Evolutionary conservation across 2,797 vertebrate species (phyloP).

Genomic region (Diplodus puntazzo): DNA sequence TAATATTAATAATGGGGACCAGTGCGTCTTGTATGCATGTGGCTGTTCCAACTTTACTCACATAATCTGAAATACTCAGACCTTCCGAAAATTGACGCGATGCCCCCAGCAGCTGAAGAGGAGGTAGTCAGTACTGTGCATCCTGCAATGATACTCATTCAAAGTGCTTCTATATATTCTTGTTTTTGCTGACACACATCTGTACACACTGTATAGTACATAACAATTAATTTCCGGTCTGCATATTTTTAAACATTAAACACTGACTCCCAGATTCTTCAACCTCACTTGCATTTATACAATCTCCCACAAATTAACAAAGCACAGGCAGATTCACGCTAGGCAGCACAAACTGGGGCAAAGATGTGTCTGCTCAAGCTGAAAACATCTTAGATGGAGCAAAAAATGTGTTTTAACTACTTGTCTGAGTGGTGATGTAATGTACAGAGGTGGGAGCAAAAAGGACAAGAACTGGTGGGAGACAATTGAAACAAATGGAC

Average conservation of each 20-base stretch:
- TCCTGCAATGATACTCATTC: not conserved
- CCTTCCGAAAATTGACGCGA: too few relatives aligned
- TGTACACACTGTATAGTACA: not conserved
- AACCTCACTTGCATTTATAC: not conserved
- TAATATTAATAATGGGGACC: too few relatives aligned
- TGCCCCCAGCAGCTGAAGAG: too few relatives aligned
- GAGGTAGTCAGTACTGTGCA: too few relatives aligned
- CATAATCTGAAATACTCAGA: too few relatives aligned
- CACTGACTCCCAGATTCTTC: not conserved
- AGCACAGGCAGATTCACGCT: not conserved
- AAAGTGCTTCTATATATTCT: not conserved
- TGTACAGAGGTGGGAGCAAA: not conserved
- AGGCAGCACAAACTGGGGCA: not conserved
- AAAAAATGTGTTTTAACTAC: not conserved
- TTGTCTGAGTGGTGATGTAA: not conserved
- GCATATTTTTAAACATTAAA: not conserved
- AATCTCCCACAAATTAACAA: not conserved
- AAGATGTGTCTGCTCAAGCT: not conserved
- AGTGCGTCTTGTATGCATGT: too few relatives aligned
- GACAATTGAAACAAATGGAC: not conserved
- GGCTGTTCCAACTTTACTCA: too few relatives aligned
- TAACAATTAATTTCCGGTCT: not conserved
- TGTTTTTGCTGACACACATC: not conserved
- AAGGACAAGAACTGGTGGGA: not conserved
- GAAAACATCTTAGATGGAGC: not conserved